Evolutionary conservation across 2,797 vertebrate genomes (phyloP), one percentile per base, ranked within the genome.

Genomic region (Rhyacichthys aspro): DNA sequence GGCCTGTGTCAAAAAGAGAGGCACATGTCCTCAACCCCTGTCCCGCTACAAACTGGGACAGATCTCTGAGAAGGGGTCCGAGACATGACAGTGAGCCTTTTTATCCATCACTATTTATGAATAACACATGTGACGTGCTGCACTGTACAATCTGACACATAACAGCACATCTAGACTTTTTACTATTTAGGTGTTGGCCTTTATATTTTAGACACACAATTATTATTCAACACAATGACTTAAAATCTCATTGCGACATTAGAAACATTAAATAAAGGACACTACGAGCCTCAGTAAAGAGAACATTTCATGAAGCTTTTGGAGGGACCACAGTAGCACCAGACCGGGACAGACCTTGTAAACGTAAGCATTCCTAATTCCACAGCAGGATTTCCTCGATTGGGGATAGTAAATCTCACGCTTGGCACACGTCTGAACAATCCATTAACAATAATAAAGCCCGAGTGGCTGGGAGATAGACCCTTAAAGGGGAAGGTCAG

Each of bases 401-500:
- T 60, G 60, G 57, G 58, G 43, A n/a, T 28, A 19, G 76, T 82
- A 85, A 82, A 88, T 86, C 82, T 82, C 52, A 65, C 53, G 78
- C 87, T 79, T 84, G 81, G 84, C 81, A 72, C 70, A 32, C 49
- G 66, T 69, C 77, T 68, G 76, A 82, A 83, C 78, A 81, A 87
- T 83, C 87, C 82, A 86, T 89, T 88, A 88, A 85, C 82, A 85
- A 88, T 83, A 86, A 88, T 86, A 89, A 85, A 86, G 61, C 59
- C 69, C 9, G 69, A 78, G 83, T 67, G 32, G 75, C 76, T 18
- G 23, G 74, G 72, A 81, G 87, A 85, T 64, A 60, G 82, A 83
- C 72, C 81, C 85, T 89, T 82, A 85, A 88, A 89, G 88, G 85
- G 78, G 83, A 91, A 91, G 87, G 88, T 90, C 87, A 85, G 79